Evolutionary conservation across 2,113 vertebrate genomes (phyloP), one percentile per base, ranked within the genome.

Genomic region (Cettia cetti): DNA sequence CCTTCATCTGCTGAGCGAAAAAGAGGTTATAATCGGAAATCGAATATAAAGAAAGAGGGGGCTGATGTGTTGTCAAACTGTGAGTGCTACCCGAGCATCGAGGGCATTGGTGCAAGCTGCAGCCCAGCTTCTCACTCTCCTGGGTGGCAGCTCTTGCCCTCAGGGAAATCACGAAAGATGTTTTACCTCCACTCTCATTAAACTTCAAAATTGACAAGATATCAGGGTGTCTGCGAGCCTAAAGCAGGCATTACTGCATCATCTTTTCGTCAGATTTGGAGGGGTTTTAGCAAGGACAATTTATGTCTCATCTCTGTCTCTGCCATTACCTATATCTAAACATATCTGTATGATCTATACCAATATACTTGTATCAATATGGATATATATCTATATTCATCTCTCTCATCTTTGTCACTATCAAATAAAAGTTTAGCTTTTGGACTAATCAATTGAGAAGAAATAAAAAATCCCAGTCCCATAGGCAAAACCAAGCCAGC

Each of bases 61-160:
- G 49, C 20, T 60, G 50, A 59, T 49, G n/a, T 63, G 21, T 22
- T 76, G 37, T 80, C 42, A 53, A 65, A 61, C 20, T 65, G 18
- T 42, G 72, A 65, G 27, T 54, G 31, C 33, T 30, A 42, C 30
- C 21, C 0, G 0, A 81, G 77, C 44, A 59, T 31, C 0, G 0
- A 63, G 33, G 13, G 11, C 6, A 1, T 42, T 26, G 50, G 11
- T 63, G 35, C 22, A 61, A 66, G 33, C 9, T 80, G 18, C 47
- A 84, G 26, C 42, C 7, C 64, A 82, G 1, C 9, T 14, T 80
- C 50, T 20, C 1, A 5, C 26, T 83, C 35, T 76, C 27, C 18
- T 53, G 18, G 18, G 8, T 33, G 35, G 47, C 61, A 82, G 42
- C 11, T 85, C 47, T 45, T 70, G 17, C 22, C 47, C 49, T 47